Evolutionary conservation across 2,797 vertebrate species (phyloP).

Genomic region (Propithecus deckenii): DNA sequence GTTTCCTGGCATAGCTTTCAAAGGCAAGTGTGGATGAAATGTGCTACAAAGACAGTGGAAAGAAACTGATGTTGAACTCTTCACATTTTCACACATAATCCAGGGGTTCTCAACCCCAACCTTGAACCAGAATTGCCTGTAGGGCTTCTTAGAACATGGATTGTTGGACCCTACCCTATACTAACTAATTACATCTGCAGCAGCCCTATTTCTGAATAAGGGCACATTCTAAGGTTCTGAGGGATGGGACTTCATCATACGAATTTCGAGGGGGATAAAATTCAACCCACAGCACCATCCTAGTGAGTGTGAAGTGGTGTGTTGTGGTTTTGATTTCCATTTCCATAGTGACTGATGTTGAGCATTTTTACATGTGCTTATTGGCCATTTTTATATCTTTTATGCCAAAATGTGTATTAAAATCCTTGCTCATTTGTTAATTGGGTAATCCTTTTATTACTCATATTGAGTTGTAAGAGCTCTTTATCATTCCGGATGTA

Average conservation of each 20-base stretch:
- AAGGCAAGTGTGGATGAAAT: background rate
- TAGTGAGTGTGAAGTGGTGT: background rate
- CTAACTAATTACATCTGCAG: background rate
- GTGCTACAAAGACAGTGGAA: background rate
- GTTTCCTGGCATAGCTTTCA: background rate
- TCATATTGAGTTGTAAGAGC: background rate
- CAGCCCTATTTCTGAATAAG: background rate
- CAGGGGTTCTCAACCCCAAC: background rate
- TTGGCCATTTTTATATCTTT: background rate
- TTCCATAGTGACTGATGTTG: too few relatives aligned
- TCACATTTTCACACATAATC: background rate
- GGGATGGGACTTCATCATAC: background rate
- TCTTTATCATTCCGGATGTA: background rate
- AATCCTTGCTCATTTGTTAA: background rate
- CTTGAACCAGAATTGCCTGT: background rate
- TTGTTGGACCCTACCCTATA: too few relatives aligned
- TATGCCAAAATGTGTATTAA: background rate
- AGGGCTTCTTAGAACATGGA: background rate
- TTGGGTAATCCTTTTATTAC: background rate
- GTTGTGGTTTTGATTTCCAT: background rate
- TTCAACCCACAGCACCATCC: background rate
- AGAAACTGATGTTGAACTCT: background rate
- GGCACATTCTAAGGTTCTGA: background rate
- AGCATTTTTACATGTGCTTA: background rate
- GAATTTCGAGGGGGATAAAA: too few relatives aligned